Conservation (phyloP, 2,113 vertebrate species). For the Aleadryas rufinucha region DNA sequence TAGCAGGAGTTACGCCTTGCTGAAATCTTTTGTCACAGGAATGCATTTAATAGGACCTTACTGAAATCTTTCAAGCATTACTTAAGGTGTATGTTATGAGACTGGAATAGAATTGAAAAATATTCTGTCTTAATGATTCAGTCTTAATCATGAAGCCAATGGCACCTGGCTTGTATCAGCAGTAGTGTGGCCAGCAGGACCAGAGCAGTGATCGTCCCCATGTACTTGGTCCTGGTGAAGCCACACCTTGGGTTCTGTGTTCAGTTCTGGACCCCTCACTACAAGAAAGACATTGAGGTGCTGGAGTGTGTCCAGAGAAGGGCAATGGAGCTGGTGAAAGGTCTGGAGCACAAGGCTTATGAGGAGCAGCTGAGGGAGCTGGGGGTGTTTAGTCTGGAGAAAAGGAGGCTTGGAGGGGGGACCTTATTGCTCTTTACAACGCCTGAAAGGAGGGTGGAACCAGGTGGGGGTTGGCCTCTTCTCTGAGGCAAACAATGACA, state of each 20-base stretch:
- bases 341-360: not conserved
- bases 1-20: not conserved
- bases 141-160: not conserved
- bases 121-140: not conserved
- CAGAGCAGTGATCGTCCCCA: not conserved
- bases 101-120: not conserved
- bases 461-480: rapidly evolving
- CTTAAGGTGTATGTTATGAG: rapidly evolving
- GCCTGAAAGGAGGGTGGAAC: not conserved
- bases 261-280: not conserved
- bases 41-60: not conserved
- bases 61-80: not conserved
- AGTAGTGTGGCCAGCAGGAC: not conserved
- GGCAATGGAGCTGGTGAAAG: rapidly evolving
- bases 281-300: rapidly evolving
- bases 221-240: rapidly evolving
- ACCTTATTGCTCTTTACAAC: rapidly evolving
- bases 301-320: rapidly evolving
- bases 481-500: rapidly evolving
- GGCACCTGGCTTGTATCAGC: not conserved
- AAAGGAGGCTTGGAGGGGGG: not conserved
- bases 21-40: not conserved
- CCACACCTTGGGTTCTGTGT: not conserved
- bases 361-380: not conserved
- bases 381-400: not conserved